Conservation (phyloP, 2,113 vertebrate genomes). For the Brachypodius melanocephalos region DNA sequence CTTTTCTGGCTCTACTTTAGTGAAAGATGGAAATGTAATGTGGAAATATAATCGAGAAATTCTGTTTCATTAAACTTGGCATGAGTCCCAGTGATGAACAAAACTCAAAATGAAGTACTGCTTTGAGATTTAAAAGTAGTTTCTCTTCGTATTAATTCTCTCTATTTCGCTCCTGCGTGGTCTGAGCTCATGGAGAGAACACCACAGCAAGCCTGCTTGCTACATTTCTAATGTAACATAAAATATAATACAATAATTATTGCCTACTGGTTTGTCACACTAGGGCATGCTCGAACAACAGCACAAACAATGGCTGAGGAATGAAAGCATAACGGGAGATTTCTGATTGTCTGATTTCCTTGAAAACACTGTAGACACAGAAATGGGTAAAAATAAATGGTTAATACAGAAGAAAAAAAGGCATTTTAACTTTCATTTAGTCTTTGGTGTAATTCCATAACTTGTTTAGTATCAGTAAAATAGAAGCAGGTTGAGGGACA, state of each 20-base stretch:
- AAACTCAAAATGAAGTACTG: not conserved
- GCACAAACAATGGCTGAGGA: not conserved
- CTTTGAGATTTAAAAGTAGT: not conserved
- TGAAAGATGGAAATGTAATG: conserved; percentile 54
- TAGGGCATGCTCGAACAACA: not conserved
- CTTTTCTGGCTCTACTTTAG: conserved; percentile 53
- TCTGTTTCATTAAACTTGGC: conserved; percentile 45
- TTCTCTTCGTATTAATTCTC: not conserved
- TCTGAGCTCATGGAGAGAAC: not conserved
- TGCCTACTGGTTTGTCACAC: not conserved
- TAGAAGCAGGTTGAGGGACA: not conserved
- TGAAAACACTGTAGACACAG: not conserved
- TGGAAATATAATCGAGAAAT: conserved; percentile 15
- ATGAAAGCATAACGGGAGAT: not conserved
- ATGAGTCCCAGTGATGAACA: not conserved
- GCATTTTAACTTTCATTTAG: not conserved
- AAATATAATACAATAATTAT: not conserved
- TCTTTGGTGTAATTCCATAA: not conserved
- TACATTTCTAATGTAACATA: not conserved
- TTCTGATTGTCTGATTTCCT: not conserved
- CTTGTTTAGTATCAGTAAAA: not conserved
- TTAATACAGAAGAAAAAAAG: not conserved
- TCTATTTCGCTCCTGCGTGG: not conserved
- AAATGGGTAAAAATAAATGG: not conserved
- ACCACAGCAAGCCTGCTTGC: not conserved